These are phyloP conservation scores for Camptogramma bilineatum DNA, from an alignment of 2,888 invertebrate species.

Conservation along the genomic window DNA sequence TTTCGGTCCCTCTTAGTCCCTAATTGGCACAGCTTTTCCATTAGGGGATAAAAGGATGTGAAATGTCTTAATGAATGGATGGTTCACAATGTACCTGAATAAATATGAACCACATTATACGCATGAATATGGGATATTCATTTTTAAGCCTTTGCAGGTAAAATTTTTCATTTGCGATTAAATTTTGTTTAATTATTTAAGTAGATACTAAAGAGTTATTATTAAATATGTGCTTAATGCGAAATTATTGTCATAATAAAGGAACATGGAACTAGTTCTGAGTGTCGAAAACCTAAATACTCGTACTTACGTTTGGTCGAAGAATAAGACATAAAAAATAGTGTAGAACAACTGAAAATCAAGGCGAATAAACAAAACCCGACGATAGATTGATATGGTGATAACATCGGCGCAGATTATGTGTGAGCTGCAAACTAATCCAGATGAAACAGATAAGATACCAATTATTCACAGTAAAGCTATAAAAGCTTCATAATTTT, in stretches of 20 bases:
- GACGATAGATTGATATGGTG: constrained; percentile 54
- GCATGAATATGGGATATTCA: constrained; percentile 7
- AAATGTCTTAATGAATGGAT: constrained; percentile 48
- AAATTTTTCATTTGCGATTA: too few species aligned
- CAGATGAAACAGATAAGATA: constrained; percentile 39
- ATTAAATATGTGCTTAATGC: background rate
- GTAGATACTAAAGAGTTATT: too few species aligned
- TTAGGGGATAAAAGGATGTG: constrained; percentile 48
- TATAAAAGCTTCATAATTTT: constrained; percentile 12
- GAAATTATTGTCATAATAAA: background rate
- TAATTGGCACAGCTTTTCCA: constrained; percentile 53
- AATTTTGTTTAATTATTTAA: too few species aligned
- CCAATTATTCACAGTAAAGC: constrained; percentile 1
- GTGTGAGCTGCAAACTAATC: constrained; percentile 51
- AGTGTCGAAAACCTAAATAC: background rate
- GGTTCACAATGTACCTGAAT: constrained; percentile 42
- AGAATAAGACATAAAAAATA: constrained; percentile 7
- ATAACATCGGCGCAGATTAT: constrained; percentile 49
- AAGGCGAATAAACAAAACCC: constrained; percentile 53
- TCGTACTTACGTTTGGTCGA: constrained; percentile 27
- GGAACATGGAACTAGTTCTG: background rate
- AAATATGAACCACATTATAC: constrained; percentile 37
- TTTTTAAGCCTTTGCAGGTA: too few species aligned
- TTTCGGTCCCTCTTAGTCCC: constrained; percentile 40
- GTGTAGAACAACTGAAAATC: constrained; percentile 42